Conservation (phyloP, 1,140 invertebrate species). For the Plectrocnemia conspersa region DNA sequence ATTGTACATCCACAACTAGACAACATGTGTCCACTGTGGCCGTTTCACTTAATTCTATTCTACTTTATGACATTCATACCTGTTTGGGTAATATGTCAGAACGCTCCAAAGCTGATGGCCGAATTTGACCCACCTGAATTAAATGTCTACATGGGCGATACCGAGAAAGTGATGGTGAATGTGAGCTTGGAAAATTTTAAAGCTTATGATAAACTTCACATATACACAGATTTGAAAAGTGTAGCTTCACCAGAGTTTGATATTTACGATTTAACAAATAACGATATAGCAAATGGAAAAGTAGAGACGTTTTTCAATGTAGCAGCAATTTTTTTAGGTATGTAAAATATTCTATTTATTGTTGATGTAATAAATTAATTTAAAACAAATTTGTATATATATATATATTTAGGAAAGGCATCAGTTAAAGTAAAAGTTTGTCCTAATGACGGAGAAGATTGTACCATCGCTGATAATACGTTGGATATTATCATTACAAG, state of each 20-base stretch:
- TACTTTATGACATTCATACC: conserved; percentile 53
- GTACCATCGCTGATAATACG: conserved; percentile 35
- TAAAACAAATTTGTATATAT: conserved; percentile 18
- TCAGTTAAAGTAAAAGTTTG: conserved; percentile 14
- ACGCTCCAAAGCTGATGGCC: conserved; percentile 40
- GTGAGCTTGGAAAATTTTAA: conserved; percentile 31
- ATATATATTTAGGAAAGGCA: conserved; percentile 31
- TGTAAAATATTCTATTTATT: conserved; percentile 42
- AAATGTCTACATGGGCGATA: conserved; percentile 41
- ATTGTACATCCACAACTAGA: conserved; percentile 11
- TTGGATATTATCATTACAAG: conserved; percentile 59
- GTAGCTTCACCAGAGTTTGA: conserved; percentile 38
- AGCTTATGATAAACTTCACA: conserved; percentile 36
- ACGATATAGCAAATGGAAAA: conserved; percentile 22
- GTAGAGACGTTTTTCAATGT: conserved; percentile 51
- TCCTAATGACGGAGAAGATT: conserved; percentile 30
- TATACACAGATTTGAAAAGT: conserved; percentile 34
- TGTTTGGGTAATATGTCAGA: conserved; percentile 52
- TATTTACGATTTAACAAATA: conserved; percentile 33
- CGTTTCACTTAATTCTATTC: conserved; percentile 53
- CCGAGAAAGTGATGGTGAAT: conserved; percentile 38
- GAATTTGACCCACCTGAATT: conserved; percentile 38
- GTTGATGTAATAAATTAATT: background rate
- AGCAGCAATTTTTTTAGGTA: conserved; percentile 61
- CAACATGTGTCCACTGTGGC: conserved; percentile 60